Conservation (phyloP, 2,113 vertebrate species). For the Calidris pugnax region DNA sequence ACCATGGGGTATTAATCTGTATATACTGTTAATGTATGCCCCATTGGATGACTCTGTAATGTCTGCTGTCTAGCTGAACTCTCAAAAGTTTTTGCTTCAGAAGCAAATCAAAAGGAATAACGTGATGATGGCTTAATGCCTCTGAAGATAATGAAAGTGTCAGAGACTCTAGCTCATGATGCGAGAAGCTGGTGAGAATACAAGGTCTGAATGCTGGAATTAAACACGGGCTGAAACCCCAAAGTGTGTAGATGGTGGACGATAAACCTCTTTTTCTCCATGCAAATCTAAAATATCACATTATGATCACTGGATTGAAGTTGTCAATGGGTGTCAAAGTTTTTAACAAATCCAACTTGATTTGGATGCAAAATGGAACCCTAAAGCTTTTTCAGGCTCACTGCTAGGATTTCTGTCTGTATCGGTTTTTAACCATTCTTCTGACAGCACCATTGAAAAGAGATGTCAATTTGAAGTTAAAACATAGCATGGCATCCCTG, state of each 20-base stretch:
- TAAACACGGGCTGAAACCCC: neutral
- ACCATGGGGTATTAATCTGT: neutral
- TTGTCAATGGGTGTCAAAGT: neutral
- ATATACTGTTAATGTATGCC: neutral
- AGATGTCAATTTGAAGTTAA: neutral
- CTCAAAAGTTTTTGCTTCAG: neutral
- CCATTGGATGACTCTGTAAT: neutral
- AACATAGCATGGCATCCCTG: neutral
- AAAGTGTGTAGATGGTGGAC: neutral
- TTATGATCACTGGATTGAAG: neutral
- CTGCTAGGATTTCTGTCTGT: neutral
- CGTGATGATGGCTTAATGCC: neutral
- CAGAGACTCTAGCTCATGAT: neutral
- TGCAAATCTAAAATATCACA: neutral
- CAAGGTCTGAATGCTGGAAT: neutral
- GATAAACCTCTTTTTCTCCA: neutral
- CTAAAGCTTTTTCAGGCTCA: neutral
- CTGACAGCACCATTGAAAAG: neutral
- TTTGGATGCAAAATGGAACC: neutral
- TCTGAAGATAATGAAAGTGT: conserved; percentile 1
- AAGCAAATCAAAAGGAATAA: neutral
- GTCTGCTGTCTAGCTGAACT: neutral
- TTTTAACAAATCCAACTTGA: neutral
- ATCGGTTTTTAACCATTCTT: neutral
- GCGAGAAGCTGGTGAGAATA: neutral